Conservation (phyloP, 2,113 vertebrate genomes). For the Carassius gibelio region DNA sequence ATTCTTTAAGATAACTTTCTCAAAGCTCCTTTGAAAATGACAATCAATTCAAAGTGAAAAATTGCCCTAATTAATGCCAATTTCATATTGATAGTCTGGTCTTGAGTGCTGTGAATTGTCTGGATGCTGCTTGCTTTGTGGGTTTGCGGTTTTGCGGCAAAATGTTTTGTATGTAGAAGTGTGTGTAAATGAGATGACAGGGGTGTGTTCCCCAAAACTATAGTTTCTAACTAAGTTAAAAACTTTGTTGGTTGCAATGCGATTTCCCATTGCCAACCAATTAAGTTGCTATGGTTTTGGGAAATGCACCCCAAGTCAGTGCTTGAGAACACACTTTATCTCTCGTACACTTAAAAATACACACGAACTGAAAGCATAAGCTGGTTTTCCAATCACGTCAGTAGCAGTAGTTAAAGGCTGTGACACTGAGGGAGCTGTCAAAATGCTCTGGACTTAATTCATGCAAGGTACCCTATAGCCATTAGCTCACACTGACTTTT, state of each 20-base stretch:
- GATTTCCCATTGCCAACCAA: too few species aligned
- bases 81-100: conserved; percentile 57
- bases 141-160: conserved; percentile 14
- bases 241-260: too few species aligned
- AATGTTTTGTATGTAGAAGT: conserved; percentile 25
- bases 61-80: conserved; percentile 78
- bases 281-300: too few species aligned
- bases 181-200: conserved; percentile 41
- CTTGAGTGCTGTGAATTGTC: conserved; percentile 30
- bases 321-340: background rate
- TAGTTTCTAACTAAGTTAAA: too few species aligned
- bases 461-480: conserved; percentile 68
- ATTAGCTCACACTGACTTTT: conserved; percentile 77
- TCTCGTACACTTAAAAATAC: background rate
- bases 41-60: conserved; percentile 74
- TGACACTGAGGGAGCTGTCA: conserved; percentile 69
- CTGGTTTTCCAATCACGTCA: conserved; percentile 69
- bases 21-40: conserved; percentile 55
- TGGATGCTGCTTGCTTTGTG: conserved; percentile 23
- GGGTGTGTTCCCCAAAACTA: too few species aligned
- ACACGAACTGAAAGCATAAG: conserved; percentile 17
- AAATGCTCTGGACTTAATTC: conserved; percentile 71
- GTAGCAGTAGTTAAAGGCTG: conserved; percentile 54
- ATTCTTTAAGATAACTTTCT: conserved; percentile 42
- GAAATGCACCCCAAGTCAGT: background rate